phyloP scores from a whole-genome alignment of 2,797 vertebrate genomes.

The Malacoctenus gilli region DNA sequence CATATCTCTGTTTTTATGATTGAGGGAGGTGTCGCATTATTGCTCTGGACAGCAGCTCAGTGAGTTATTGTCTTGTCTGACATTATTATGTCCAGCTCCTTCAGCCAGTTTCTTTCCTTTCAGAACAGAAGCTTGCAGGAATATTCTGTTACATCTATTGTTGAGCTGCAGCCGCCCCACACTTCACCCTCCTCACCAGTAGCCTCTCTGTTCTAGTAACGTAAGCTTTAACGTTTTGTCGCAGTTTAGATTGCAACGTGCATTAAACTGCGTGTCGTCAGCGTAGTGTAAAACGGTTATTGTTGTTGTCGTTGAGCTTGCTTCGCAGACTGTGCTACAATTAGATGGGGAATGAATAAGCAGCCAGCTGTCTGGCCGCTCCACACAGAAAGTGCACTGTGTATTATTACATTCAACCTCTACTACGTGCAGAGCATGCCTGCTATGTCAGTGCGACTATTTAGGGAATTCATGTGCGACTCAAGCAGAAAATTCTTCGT shows the following conservation, averaged over 20 bases:
- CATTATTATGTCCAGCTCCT: constrained; percentile 8
- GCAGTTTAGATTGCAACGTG: constrained; percentile 1
- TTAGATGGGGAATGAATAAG: constrained; percentile 30
- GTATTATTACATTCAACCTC: constrained; percentile 34
- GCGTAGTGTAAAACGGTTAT: constrained; percentile 19
- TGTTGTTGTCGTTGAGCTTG: constrained; percentile 23
- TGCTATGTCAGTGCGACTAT: constrained; percentile 30
- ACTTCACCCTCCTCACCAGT: too few species aligned
- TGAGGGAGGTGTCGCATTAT: constrained; percentile 5
- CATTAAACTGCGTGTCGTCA: constrained; percentile 1
- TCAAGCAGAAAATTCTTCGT: constrained; percentile 8
- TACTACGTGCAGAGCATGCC: constrained; percentile 21
- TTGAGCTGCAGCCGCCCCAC: background rate
- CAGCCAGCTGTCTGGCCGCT: constrained; percentile 42
- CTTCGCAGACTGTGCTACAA: constrained; percentile 40
- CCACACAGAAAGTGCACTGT: constrained; percentile 23
- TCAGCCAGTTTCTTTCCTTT: constrained; percentile 26
- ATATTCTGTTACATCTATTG: constrained; percentile 56
- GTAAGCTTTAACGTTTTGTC: too few species aligned
- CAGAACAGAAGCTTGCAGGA: constrained; percentile 30
- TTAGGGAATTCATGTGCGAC: constrained; percentile 20
- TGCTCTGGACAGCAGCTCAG: constrained; percentile 7
- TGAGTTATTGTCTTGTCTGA: constrained; percentile 19
- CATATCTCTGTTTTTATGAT: constrained; percentile 12
- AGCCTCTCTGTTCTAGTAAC: too few species aligned